Percentiles rank a stretch among this genome's conserved stretches.
Evolutionary conservation across 2,113 vertebrate genomes (phyloP).

Genomic region (Micronycteris hirsuta): DNA sequence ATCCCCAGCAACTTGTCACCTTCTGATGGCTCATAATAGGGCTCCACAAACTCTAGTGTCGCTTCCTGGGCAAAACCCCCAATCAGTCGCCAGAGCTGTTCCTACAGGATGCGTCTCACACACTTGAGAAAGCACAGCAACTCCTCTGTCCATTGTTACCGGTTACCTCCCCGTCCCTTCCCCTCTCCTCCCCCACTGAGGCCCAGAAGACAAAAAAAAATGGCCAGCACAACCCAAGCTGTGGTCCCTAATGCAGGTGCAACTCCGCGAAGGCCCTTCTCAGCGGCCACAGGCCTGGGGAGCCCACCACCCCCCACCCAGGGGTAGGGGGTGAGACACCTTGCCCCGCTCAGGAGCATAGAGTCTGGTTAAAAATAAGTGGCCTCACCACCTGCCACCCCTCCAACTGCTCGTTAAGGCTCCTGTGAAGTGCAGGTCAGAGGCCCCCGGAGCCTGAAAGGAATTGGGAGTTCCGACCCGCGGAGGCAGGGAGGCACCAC

Average conservation of each 20-base stretch:
- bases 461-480: not conserved
- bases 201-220: not conserved
- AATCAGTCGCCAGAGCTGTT: slow-evolving; percentile 46
- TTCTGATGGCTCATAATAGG: slow-evolving; percentile 60
- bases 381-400: not conserved
- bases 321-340: not conserved
- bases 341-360: not conserved
- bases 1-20: slow-evolving; percentile 13
- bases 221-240: not conserved
- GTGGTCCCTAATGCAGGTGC: not conserved
- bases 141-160: not conserved
- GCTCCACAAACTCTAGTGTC: slow-evolving; percentile 36
- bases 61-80: slow-evolving; percentile 58
- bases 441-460: not conserved
- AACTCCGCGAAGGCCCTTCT: not conserved
- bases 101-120: slow-evolving; percentile 34
- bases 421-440: not conserved
- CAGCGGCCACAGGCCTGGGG: not conserved
- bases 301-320: not conserved
- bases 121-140: slow-evolving; percentile 11
- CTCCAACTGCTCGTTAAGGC: not conserved
- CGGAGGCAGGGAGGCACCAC: not conserved
- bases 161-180: not conserved
- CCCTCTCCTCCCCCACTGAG: not conserved
- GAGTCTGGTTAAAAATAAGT: slow-evolving; percentile 15